Conservation (phyloP, 2,888 invertebrate species). For the Mythimna ferrago region DNA sequence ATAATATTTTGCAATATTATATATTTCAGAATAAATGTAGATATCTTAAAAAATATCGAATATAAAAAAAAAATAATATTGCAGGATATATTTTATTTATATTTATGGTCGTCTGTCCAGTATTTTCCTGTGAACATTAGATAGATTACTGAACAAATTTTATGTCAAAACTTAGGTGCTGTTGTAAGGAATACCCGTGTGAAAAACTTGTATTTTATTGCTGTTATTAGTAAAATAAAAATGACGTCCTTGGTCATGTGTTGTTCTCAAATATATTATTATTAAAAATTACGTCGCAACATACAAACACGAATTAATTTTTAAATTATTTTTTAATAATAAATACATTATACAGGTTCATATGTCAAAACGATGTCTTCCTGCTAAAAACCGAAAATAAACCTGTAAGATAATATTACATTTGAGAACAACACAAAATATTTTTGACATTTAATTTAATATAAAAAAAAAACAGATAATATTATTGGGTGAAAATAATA, state of each 20-base stretch:
- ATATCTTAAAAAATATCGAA: slow-evolving; percentile 11
- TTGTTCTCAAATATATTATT: slow-evolving; percentile 55
- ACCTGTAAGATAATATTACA: slow-evolving; percentile 21
- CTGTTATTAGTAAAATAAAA: slow-evolving; percentile 29
- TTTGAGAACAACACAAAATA: slow-evolving; percentile 47
- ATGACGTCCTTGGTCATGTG: slow-evolving; percentile 19
- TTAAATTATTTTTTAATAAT: not conserved
- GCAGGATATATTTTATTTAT: slow-evolving; percentile 20
- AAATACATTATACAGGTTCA: not conserved
- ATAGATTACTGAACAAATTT: slow-evolving; percentile 76
- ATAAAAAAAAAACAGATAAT: slow-evolving; percentile 43
- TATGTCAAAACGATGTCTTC: not conserved
- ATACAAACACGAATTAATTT: not conserved
- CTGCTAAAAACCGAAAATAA: not conserved
- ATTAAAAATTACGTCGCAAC: not conserved
- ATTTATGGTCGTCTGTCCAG: slow-evolving; percentile 50
- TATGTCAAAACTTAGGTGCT: slow-evolving; percentile 78
- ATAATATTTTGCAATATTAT: slow-evolving; percentile 24
- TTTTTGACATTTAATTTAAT: slow-evolving; percentile 60
- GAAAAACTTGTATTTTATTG: slow-evolving; percentile 45
- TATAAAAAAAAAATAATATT: slow-evolving; percentile 32
- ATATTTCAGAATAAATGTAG: slow-evolving; percentile 7
- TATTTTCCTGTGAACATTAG: slow-evolving; percentile 63
- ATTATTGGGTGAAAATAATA: slow-evolving; percentile 58
- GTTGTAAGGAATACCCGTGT: slow-evolving; percentile 57